These are phyloP conservation scores for Suricata suricatta DNA, from an alignment of 2,113 vertebrate species.

Conservation along the genomic window DNA sequence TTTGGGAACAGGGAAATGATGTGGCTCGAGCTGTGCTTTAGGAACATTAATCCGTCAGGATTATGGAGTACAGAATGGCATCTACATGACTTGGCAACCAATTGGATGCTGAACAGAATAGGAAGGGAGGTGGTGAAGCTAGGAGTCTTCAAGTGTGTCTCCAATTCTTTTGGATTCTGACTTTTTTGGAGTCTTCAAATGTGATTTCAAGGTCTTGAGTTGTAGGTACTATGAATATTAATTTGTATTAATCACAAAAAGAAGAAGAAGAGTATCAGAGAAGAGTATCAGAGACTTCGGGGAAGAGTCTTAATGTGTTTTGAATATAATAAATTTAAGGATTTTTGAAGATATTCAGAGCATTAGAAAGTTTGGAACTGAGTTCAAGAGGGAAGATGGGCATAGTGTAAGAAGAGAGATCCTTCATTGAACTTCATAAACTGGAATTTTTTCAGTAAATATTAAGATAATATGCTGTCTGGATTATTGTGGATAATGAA, in stretches of 20 bases:
- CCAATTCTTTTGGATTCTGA: background rate
- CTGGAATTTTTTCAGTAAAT: background rate
- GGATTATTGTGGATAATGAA: background rate
- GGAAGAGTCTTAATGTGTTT: background rate
- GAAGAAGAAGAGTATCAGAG: background rate
- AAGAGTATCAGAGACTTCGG: background rate
- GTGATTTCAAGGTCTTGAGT: background rate
- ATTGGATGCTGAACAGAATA: background rate
- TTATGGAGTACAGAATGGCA: background rate
- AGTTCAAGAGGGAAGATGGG: background rate
- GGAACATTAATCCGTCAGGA: background rate
- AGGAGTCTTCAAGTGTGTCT: background rate
- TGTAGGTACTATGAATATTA: background rate
- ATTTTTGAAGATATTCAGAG: background rate
- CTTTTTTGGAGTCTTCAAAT: background rate
- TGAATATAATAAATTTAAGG: background rate
- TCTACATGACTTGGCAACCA: background rate
- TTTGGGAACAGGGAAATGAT: constrained; percentile 8
- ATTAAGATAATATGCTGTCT: background rate
- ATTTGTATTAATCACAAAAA: constrained; percentile 13
- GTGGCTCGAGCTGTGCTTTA: background rate
- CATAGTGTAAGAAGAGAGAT: background rate
- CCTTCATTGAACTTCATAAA: background rate
- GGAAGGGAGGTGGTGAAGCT: background rate
- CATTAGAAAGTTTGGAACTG: background rate